phyloP scores from a whole-genome alignment of 2,888 invertebrate species.

The Pachliopta kotzebuea region DNA sequence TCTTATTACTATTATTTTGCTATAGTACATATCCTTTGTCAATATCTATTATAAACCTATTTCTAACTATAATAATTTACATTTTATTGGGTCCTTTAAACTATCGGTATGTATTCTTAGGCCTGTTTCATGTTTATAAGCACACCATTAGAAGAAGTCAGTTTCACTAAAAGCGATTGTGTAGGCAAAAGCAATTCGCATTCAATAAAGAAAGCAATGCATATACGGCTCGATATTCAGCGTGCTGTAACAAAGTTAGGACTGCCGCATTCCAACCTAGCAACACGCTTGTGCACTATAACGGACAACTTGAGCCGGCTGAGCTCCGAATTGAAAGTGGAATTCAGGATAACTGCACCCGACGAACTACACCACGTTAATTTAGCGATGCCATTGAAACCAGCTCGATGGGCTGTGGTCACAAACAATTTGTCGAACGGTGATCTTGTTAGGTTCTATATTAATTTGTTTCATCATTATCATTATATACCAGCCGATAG shows the following conservation, averaged over 20 bases:
- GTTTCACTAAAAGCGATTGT: not conserved
- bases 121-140: no score
- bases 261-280: conserved; percentile 37
- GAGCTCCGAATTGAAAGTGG: conserved; percentile 33
- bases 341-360: conserved; percentile 22
- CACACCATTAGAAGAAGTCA: no score
- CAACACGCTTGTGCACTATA: conserved; percentile 47
- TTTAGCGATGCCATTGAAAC: not conserved
- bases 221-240: not conserved
- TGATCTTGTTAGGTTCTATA: not conserved
- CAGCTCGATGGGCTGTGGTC: not conserved
- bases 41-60: no score
- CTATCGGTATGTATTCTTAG: no score
- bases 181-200: conserved; percentile 1
- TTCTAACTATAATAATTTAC: no score
- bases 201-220: conserved; percentile 4
- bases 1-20: no score
- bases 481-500: no score
- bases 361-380: conserved; percentile 5
- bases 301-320: conserved; percentile 34
- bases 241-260: conserved; percentile 33
- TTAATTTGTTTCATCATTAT: not conserved
- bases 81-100: no score
- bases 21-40: no score
- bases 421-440: not conserved